These are phyloP conservation scores for Gymnoscopelus braueri DNA, from an alignment of 2,797 vertebrate genomes.

Conservation along the genomic window DNA sequence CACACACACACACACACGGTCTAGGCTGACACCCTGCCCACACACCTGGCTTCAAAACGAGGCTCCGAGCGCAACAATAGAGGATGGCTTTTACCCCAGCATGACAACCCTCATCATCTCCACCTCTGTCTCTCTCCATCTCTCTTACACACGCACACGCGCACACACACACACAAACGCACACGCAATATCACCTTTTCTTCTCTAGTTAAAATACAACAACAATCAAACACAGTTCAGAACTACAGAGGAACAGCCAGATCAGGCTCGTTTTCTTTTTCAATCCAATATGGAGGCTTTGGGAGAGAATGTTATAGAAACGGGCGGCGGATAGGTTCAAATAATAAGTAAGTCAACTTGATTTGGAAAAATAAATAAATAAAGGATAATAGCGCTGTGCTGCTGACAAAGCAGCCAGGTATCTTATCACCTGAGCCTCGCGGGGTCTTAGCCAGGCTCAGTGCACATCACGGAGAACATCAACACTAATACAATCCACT, in stretches of 20 bases:
- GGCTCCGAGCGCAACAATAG: conserved; percentile 41
- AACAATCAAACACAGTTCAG: conserved; percentile 4
- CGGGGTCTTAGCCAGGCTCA: background rate
- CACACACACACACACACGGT: conserved; percentile 12
- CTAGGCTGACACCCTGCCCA: conserved; percentile 18
- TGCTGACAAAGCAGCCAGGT: conserved; percentile 57
- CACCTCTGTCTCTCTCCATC: background rate
- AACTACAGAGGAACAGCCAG: no score
- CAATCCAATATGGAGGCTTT: no score
- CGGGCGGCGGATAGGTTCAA: no score
- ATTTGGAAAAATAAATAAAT: no score
- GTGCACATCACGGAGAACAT: background rate
- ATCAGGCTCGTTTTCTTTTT: no score
- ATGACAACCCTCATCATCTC: conserved; percentile 6
- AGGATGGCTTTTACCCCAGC: conserved; percentile 34
- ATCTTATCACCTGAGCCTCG: conserved; percentile 53
- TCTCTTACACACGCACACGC: background rate
- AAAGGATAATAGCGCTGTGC: background rate
- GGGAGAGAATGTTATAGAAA: no score
- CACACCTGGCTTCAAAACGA: conserved; percentile 39
- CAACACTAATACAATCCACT: background rate
- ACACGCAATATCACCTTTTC: conserved; percentile 7
- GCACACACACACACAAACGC: background rate
- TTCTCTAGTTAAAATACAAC: conserved; percentile 9
- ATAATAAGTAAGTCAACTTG: no score